Conservation (phyloP, 2,797 vertebrate genomes). For the Paedocypris micromegethes region DNA sequence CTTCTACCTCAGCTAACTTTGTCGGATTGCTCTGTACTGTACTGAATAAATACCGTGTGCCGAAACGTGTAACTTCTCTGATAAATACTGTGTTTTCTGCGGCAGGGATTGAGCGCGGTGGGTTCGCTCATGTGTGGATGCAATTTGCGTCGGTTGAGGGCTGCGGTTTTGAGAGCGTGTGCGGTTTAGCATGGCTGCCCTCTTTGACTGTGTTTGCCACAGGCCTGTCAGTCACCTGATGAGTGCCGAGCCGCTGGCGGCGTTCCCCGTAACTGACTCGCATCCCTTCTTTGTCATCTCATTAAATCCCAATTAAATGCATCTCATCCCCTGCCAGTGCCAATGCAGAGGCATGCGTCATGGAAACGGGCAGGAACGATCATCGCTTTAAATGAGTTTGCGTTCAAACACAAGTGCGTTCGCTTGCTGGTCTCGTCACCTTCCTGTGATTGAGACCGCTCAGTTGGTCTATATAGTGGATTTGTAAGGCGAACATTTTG, state of each 20-base stretch:
- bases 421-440: not conserved
- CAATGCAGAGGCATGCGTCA: slow-evolving; percentile 18
- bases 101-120: not conserved
- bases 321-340: slow-evolving; percentile 41
- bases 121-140: not conserved
- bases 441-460: too few relatives aligned
- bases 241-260: slow-evolving; percentile 8
- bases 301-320: slow-evolving; percentile 53
- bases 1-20: not conserved
- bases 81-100: not conserved
- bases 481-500: too few relatives aligned
- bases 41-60: slow-evolving; percentile 12
- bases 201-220: slow-evolving; percentile 1
- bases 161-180: not conserved
- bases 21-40: not conserved
- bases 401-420: slow-evolving; percentile 1
- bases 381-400: not conserved
- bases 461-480: too few relatives aligned
- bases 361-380: slow-evolving; percentile 18
- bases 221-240: slow-evolving; percentile 32
- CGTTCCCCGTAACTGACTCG: slow-evolving; percentile 33
- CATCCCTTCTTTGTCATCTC: slow-evolving; percentile 41
- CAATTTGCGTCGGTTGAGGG: slow-evolving; percentile 7
- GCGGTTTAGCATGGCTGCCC: slow-evolving; percentile 16
- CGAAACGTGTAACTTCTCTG: not conserved